These are phyloP conservation scores for Hesperia comma DNA, from an alignment of 2,888 invertebrate species.

Conservation along the genomic window DNA sequence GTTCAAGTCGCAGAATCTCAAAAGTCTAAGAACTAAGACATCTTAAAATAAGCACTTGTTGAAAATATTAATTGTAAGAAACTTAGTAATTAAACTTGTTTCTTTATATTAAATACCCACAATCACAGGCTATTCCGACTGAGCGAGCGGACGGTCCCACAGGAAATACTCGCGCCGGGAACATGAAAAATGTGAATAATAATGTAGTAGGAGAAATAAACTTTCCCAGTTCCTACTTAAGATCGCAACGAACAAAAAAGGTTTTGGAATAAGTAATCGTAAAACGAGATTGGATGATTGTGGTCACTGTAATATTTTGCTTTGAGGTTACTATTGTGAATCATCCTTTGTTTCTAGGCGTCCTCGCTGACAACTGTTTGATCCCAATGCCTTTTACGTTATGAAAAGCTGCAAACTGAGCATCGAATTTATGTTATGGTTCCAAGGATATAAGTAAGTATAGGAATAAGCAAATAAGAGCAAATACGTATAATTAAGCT, in stretches of 20 bases:
- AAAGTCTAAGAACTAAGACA: too few relatives aligned
- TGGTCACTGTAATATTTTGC: constrained; percentile 29
- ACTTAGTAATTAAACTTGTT: constrained; percentile 17
- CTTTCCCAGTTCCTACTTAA: constrained; percentile 26
- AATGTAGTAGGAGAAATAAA: constrained; percentile 19
- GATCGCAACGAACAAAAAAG: constrained; percentile 26
- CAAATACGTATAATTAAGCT: too few relatives aligned
- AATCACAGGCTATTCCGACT: constrained; percentile 12
- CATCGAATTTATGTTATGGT: background rate
- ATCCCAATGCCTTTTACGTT: background rate
- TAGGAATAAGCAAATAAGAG: too few relatives aligned
- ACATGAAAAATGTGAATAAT: constrained; percentile 18
- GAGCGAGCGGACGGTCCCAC: constrained; percentile 15
- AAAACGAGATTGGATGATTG: constrained; percentile 38
- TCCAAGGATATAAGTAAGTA: too few relatives aligned
- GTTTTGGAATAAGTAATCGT: constrained; percentile 35
- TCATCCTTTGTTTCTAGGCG: background rate
- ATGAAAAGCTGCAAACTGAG: background rate
- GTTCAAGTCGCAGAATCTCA: too few relatives aligned
- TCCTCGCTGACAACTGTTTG: background rate
- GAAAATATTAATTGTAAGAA: too few relatives aligned
- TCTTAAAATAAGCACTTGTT: too few relatives aligned
- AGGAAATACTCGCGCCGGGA: constrained; percentile 21
- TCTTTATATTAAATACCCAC: constrained; percentile 12
- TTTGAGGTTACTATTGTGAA: constrained; percentile 11